Base-by-base conservation (phyloP, 1,140 invertebrate genomes). In the Ridgeia piscesae region DNA sequence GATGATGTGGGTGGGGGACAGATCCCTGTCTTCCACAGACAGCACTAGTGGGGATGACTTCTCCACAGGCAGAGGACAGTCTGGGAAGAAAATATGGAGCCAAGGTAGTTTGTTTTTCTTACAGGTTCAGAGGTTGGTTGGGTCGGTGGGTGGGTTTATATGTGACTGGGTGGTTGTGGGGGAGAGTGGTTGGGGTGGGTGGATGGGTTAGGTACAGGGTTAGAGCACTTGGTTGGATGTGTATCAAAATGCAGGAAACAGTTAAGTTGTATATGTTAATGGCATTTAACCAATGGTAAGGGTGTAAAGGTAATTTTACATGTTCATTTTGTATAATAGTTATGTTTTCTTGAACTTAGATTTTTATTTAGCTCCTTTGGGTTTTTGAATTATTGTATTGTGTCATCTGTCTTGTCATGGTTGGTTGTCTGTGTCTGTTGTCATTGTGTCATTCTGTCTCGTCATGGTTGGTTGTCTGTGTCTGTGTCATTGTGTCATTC, bases 1-100 rank as follows among this genome's bases (percentile, higher is more conserved):
- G 33, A 95, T 96, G 95, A 94, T 96, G 8, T 96, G 95, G 96
- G 94, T 96, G 1, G 95, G 96, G 21, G 95, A 95, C 17, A 93
- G 94, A 88, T 92, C 91, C 58, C 58, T 77, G 11, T 77, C 58
- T 48, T 93, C 94, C 48, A 90, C 93, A 50, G 93, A 94, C 33
- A 94, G n/a, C n/a, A n/a, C n/a, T n/a, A n/a, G 94, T 27, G 92
- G 94, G 92, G 94, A 93, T 11, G 11, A 42, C 42, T 11, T 42
- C 42, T 11, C 42, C 42, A 42, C 42, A 42, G 42, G 11, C 11
- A 42, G 4, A 42, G 14, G 58, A 4, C 58, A 9, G 94, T 94
- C 88, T 91, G 94, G 92, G 94, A 94, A 14, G 93, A 17, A 91
- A 17, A 91, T 91, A n/a, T 35, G 89, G 89, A 42, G 35, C 89